phyloP scores from a whole-genome alignment of 1,140 invertebrate species.

The Aporrectodea caliginosa region DNA sequence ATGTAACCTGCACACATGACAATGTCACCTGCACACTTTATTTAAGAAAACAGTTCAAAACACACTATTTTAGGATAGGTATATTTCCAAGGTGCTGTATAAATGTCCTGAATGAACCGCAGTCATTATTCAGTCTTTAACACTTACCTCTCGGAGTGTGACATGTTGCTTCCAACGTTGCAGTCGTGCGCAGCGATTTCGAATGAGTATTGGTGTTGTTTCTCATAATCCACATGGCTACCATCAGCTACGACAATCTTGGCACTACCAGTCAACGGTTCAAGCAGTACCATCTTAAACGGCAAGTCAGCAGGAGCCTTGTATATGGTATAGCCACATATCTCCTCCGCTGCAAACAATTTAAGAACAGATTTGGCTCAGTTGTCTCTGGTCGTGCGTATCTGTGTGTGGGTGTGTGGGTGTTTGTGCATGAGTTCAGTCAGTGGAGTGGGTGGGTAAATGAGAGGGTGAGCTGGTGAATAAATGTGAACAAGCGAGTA shows the following conservation, averaged over 20 bases:
- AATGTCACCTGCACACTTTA: no score
- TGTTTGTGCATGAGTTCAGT: no score
- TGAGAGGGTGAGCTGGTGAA: no score
- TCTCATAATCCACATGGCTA: constrained; percentile 83
- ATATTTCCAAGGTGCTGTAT: no score
- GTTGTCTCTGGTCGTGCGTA: no score
- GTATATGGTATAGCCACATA: constrained; percentile 88
- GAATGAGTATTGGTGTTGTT: constrained; percentile 89
- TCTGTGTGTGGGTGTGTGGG: no score
- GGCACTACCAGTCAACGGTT: constrained; percentile 60
- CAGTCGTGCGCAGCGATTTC: constrained; percentile 89
- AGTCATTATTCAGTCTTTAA: no score
- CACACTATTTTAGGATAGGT: no score
- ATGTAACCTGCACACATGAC: no score
- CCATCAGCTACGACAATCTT: constrained; percentile 67
- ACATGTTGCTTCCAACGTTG: constrained; percentile 62
- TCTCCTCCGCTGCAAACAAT: constrained; percentile 60
- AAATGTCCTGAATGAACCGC: no score
- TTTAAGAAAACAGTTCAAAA: no score
- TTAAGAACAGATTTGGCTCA: background rate
- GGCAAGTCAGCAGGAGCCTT: constrained; percentile 88
- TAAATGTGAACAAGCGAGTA: background rate
- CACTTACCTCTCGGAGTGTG: constrained; percentile 71
- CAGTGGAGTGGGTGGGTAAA: no score
- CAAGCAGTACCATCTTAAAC: constrained; percentile 68